A percentile compares a stretch with the other conserved stretches of the same genome.
phyloP scores from a whole-genome alignment of 2,113 vertebrate genomes.

The Egretta garzetta region DNA sequence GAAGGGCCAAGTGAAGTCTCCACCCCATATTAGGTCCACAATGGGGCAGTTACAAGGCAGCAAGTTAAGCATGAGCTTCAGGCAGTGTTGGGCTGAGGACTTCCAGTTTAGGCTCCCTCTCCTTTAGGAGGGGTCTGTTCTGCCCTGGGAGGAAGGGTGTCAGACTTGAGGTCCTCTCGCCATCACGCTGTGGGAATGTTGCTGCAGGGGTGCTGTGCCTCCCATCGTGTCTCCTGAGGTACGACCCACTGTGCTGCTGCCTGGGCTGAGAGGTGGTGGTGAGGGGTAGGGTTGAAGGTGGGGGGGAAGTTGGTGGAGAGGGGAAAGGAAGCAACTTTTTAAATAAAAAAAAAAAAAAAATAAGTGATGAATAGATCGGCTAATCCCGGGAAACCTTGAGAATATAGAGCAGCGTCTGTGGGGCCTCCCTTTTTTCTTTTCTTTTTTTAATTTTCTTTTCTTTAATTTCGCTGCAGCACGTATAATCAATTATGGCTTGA shows the following conservation, averaged over 20 bases:
- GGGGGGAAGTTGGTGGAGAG: background rate
- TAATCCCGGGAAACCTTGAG: conserved; percentile 74
- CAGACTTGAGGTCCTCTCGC: background rate
- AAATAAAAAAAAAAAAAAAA: conserved; percentile 75
- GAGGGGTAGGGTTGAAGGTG: background rate
- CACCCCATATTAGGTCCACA: background rate
- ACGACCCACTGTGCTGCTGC: background rate
- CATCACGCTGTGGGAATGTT: background rate
- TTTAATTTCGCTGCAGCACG: conserved; percentile 88
- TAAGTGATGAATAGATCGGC: conserved; percentile 77
- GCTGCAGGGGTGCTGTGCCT: background rate
- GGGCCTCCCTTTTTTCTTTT: conserved; percentile 74
- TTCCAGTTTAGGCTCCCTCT: background rate
- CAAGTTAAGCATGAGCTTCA: background rate
- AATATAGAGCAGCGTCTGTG: conserved; percentile 64
- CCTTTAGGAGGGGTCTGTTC: background rate
- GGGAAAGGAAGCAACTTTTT: conserved; percentile 75
- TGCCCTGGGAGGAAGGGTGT: background rate
- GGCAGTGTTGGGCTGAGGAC: background rate
- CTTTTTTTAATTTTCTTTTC: conserved; percentile 79
- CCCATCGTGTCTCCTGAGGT: background rate
- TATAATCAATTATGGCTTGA: conserved; percentile 99
- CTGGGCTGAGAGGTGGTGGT: background rate
- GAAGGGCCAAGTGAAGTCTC: background rate
- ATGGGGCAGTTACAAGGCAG: background rate